Evolutionary conservation across 2,797 vertebrate genomes (phyloP).

Genomic region (Rhinatrema bivittatum): DNA sequence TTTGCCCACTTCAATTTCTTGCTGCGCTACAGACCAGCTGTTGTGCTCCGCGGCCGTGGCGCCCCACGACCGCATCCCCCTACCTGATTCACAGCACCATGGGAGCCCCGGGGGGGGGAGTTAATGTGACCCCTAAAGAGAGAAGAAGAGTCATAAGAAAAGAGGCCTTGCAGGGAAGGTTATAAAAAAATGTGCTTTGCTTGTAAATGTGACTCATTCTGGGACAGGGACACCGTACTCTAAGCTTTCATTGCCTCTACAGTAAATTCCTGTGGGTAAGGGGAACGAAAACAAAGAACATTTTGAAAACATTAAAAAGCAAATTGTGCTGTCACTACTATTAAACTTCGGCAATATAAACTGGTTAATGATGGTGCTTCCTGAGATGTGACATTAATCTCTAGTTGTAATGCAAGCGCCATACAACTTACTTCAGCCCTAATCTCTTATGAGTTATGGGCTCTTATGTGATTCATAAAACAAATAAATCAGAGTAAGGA

Average conservation of each 20-base stretch:
- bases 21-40: too few species aligned
- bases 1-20: too few species aligned
- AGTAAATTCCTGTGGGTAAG: slow-evolving; percentile 16
- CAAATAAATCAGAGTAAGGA: slow-evolving; percentile 60
- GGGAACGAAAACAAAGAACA: slow-evolving; percentile 17
- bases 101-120: too few species aligned
- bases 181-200: too few species aligned
- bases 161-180: too few species aligned
- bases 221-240: too few species aligned
- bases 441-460: slow-evolving; percentile 56
- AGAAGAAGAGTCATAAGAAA: too few species aligned
- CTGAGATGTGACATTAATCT: slow-evolving; percentile 59
- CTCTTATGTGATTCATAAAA: slow-evolving; percentile 63
- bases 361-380: slow-evolving; percentile 42
- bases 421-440: slow-evolving; percentile 45
- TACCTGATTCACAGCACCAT: too few species aligned
- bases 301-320: slow-evolving; percentile 34
- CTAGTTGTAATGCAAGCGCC: slow-evolving; percentile 43
- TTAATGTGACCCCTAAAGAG: too few species aligned
- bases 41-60: too few species aligned
- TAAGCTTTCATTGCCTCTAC: slow-evolving; percentile 1
- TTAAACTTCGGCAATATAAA: slow-evolving; percentile 43
- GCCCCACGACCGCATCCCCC: too few species aligned
- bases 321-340: slow-evolving; percentile 28
- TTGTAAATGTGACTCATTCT: too few species aligned